Evolutionary conservation across 2,113 vertebrate genomes (phyloP).

Genomic region (Setophaga petechia): DNA sequence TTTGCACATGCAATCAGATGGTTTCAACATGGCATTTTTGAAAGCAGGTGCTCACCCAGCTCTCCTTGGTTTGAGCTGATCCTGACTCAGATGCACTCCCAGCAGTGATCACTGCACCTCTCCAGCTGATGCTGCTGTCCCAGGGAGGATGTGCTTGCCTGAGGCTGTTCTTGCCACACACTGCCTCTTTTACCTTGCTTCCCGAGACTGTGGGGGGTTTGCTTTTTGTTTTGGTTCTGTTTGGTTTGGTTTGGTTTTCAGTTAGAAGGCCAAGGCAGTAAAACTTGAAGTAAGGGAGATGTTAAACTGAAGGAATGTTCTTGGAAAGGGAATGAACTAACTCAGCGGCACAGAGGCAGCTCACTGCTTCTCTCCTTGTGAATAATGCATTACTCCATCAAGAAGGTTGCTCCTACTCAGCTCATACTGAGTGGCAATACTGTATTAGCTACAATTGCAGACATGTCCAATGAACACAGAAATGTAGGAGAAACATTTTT

Average conservation of each 20-base stretch:
- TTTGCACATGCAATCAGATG: not conserved
- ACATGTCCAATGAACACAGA: not conserved
- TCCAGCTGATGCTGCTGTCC: not conserved
- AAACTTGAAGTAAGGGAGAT: not conserved
- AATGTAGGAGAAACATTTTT: not conserved
- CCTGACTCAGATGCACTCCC: not conserved
- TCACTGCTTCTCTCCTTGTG: not conserved
- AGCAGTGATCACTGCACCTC: not conserved
- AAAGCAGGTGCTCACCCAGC: not conserved
- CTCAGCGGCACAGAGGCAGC: not conserved
- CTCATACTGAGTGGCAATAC: not conserved
- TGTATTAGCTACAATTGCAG: not conserved
- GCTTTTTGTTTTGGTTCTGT: not conserved
- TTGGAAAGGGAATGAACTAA: not conserved
- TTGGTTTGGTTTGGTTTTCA: not conserved
- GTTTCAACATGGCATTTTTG: not conserved
- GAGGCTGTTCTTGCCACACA: not conserved
- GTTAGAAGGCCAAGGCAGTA: not conserved
- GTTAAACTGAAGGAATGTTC: not conserved
- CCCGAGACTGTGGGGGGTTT: not conserved
- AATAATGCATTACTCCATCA: conserved; percentile 51
- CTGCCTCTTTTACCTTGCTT: not conserved
- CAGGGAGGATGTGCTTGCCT: not conserved
- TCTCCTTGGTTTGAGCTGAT: not conserved
- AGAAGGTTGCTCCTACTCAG: not conserved